Evolutionary conservation across 2,888 invertebrate genomes (phyloP), one percentile per base, ranked within the genome.

Genomic region (Meiosimyza platycephala): DNA sequence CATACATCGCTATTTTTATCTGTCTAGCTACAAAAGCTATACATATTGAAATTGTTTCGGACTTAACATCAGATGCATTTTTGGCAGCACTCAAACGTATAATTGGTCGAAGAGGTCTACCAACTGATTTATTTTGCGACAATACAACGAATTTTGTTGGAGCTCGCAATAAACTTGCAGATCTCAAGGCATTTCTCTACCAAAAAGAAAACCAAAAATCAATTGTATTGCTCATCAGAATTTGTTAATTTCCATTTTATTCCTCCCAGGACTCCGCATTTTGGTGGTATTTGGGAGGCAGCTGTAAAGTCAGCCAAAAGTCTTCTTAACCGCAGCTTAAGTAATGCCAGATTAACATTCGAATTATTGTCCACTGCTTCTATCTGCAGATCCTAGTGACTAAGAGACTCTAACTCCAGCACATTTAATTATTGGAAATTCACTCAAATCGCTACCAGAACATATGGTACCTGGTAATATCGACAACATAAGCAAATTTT

Each of bases 341-440:
- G 22, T 2, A 22, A 22, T 2, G 2, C 22, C 22, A 22, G 22
- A 22, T 22, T 22, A 22, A 22, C 22, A 2, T 22, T 22, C 2
- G 22, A 22, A 22, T 1, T 2, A 2, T 22, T 22, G 2, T 22
- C 22, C 2, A 22, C 2, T 2, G 22, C 22, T 2, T 22, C 2
- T 22, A 22, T 22, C 22, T 22, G 22, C 22, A 22, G 22, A 22
- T 62, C 74, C 47, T 74, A 76, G 66, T 18, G 74, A 73, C 74
- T 76, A 73, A 71, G 74, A 62, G n/a, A 13, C 18, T 28, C 15
- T n/a, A 16, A 33, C 48, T 3, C 13, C 18, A 33, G 16, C 16
- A 60, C 40, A n/a, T 7, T 33, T 11, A 6, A 15, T 16, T 3
- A 33, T 59, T 13, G 13, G 22, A 2, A 22, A 2, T 22, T 2